A percentile compares a stretch with the other conserved stretches of the same genome.
Evolutionary conservation across 2,797 vertebrate species (phyloP).

Genomic region (Phaenicophaeus curvirostris): DNA sequence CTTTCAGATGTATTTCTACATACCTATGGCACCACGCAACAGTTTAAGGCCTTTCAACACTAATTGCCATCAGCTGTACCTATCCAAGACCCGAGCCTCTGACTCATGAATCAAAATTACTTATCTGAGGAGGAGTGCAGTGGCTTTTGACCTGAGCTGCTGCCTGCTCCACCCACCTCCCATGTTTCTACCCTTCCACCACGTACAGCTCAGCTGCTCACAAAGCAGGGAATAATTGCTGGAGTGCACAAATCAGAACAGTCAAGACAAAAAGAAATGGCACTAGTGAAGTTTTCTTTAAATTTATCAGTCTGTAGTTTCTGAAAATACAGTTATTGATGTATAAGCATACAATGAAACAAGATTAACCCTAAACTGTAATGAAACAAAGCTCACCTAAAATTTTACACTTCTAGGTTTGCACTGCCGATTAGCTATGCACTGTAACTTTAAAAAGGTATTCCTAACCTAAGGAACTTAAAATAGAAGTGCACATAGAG

Average conservation of each 20-base stretch:
- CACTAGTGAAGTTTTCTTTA: not conserved
- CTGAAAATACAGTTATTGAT: not conserved
- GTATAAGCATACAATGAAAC: not conserved
- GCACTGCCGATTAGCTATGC: not conserved
- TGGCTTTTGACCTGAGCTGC: not conserved
- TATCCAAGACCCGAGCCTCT: not conserved
- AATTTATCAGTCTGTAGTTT: not conserved
- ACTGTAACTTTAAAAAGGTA: not conserved
- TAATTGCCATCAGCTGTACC: not conserved
- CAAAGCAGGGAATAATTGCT: not conserved
- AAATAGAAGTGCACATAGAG: not conserved
- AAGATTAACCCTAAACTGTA: not conserved
- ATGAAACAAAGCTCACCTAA: not conserved
- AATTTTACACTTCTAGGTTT: not conserved
- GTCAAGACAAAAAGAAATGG: not conserved
- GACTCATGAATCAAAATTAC: not conserved
- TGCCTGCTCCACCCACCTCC: not conserved
- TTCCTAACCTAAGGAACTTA: not conserved
- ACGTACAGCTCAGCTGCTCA: not conserved
- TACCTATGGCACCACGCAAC: not conserved
- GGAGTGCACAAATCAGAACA: not conserved
- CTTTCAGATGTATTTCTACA: not conserved
- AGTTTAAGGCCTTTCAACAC: not conserved
- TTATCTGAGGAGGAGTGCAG: not conserved
- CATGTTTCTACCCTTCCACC: fast-evolving